Conservation (phyloP, 2,888 invertebrate genomes). For the Scaptomyza cyrtandrae region DNA sequence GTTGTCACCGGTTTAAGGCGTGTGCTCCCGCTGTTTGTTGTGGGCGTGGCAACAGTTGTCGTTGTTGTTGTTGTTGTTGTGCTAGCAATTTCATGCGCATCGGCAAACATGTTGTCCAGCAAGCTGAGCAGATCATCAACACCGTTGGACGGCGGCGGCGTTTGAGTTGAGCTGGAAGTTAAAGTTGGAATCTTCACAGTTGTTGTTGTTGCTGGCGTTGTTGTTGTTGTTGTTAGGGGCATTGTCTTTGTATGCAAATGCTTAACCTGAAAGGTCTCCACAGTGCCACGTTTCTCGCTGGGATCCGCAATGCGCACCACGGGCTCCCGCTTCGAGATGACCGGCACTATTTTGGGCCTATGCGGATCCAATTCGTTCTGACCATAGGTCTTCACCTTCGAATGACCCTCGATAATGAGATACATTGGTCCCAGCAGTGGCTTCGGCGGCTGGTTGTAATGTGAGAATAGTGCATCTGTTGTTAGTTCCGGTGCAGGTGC, state of each 20-base stretch:
- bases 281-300: slow-evolving; percentile 80
- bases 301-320: slow-evolving; percentile 81
- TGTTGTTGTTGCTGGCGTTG: slow-evolving; percentile 32
- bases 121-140: slow-evolving; percentile 82
- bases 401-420: slow-evolving; percentile 93
- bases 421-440: slow-evolving; percentile 89
- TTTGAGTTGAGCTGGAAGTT: slow-evolving; percentile 7
- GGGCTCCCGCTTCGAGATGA: slow-evolving; percentile 82
- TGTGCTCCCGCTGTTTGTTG: slow-evolving; percentile 56
- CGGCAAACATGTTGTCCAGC: slow-evolving; percentile 82
- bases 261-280: slow-evolving; percentile 82
- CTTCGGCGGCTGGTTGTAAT: slow-evolving; percentile 87
- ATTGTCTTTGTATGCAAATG: slow-evolving; percentile 83
- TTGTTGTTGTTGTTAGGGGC: slow-evolving; percentile 58
- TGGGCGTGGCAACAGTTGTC: slow-evolving; percentile 8
- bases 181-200: slow-evolving; percentile 25
- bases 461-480: slow-evolving; percentile 87
- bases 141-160: slow-evolving; percentile 41
- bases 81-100: slow-evolving; percentile 61
- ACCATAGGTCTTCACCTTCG: slow-evolving; percentile 93
- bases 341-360: slow-evolving; percentile 84
- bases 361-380: slow-evolving; percentile 85
- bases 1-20: slow-evolving; percentile 63
- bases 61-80: slow-evolving; percentile 18
- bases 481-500: slow-evolving; percentile 85